A percentile compares a stretch with the other conserved stretches of the same genome.
phyloP scores from a whole-genome alignment of 1,140 invertebrate species.

The Danaus plexippus region DNA sequence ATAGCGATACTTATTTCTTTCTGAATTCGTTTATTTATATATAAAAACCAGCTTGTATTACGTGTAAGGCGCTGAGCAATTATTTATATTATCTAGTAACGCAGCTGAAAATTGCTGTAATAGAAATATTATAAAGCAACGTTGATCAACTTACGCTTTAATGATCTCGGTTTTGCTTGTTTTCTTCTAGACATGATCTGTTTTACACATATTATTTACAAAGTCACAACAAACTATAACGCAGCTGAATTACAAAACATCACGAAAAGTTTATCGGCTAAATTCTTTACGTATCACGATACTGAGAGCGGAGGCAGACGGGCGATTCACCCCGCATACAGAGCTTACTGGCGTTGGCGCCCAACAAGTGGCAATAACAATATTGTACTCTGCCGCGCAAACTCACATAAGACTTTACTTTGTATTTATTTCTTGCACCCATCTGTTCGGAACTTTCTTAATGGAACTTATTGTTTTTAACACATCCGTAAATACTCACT shows the following conservation, averaged over 20 bases:
- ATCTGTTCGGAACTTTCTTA: constrained; percentile 2
- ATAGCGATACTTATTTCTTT: no score
- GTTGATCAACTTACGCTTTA: constrained; percentile 59
- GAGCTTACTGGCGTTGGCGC: constrained; percentile 64
- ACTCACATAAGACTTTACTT: constrained; percentile 49
- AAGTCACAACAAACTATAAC: constrained; percentile 5
- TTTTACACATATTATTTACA: constrained; percentile 16
- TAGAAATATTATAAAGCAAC: no score
- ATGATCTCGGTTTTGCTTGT: constrained; percentile 69
- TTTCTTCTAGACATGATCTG: constrained; percentile 67
- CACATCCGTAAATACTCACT: no score
- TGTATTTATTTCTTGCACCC: constrained; percentile 28
- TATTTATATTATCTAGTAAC: no score
- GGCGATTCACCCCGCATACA: constrained; percentile 55
- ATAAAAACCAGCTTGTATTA: no score
- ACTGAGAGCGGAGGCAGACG: constrained; percentile 38
- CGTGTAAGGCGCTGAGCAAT: no score
- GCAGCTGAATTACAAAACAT: constrained; percentile 2
- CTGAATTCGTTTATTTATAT: no score
- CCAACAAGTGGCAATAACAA: constrained; percentile 71
- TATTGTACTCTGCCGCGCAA: constrained; percentile 62
- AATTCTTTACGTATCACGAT: constrained; percentile 21
- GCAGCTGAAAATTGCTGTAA: no score
- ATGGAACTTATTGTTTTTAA: no score
- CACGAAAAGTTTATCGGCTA: constrained; percentile 46